Evolutionary conservation across 2,113 vertebrate species (phyloP), one percentile per base, ranked within the genome.

Genomic region (Pogona vitticeps): DNA sequence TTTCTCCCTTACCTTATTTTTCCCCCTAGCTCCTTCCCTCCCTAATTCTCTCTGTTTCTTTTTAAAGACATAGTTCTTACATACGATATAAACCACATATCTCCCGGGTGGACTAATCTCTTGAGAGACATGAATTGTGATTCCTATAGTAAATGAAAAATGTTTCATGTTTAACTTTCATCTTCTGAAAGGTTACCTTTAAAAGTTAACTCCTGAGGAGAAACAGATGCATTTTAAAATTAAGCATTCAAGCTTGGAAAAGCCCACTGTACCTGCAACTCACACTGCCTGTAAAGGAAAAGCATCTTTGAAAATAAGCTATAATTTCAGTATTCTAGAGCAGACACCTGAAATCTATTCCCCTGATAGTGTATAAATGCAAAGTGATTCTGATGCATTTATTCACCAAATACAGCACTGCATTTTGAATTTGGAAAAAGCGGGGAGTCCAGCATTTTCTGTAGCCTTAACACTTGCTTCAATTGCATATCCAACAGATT

Each of bases 201-300:
- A 86, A 92, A 93, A 92, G 88, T 65, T 93, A 90, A 91, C 88
- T 91, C 90, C 93, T 80, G 63, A 89, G 94, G 92, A 93, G 84
- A 91, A 91, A 83, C 90, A 95, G 89, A 92, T 95, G 92, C 91
- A 94, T 80, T 84, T 89, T 31, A 78, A 90, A 95, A 95, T 94
- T 84, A 92, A 86, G 58, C 13, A 91, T 95, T 91, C 26, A 67
- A 52, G 2, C 58, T 84, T 46, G 42, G 82, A 81, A 83, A 79
- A 88, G 86, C 33, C 81, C 82, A 91, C 77, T 61, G 88, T 79
- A 72, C 56, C 84, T 56, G 0, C 0, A 2, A 23, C 8, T 76
- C 56, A 76, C 61, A 85, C 20, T 70, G 88, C 85, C 5, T 1
- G 14, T 81, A 58, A 81, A 83, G 26, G 68, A 75, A 85, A 52